These are phyloP conservation scores for Cyanoramphus novaezelandiae DNA, from an alignment of 2,113 vertebrate genomes.

Conservation along the genomic window DNA sequence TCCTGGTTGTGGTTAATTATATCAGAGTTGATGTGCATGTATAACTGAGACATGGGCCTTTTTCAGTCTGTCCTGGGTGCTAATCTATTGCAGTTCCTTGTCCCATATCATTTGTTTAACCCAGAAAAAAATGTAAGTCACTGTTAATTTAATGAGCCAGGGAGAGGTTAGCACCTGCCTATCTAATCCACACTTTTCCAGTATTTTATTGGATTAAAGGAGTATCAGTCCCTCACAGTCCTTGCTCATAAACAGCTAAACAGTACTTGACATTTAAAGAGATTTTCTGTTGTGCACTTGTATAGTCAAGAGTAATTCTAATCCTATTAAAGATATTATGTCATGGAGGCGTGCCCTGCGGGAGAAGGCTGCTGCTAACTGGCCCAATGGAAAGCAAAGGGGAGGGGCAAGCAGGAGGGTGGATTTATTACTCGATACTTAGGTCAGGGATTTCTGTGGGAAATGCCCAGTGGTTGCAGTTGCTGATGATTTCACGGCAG, in stretches of 20 bases:
- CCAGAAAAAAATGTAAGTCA: not conserved
- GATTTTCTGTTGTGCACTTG: slow-evolving; percentile 74
- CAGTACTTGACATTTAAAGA: slow-evolving; percentile 76
- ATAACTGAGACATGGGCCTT: not conserved
- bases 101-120: not conserved
- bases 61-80: not conserved
- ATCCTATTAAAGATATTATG: slow-evolving; percentile 83
- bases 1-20: not conserved
- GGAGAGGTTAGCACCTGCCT: not conserved
- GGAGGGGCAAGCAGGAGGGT: slow-evolving; percentile 66
- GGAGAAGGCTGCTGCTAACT: slow-evolving; percentile 68
- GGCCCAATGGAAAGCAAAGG: slow-evolving; percentile 67
- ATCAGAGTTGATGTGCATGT: not conserved
- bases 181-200: not conserved
- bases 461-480: slow-evolving; percentile 82
- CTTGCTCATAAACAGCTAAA: slow-evolving; percentile 30
- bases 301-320: slow-evolving; percentile 83
- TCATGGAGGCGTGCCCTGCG: slow-evolving; percentile 59
- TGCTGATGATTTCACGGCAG: slow-evolving; percentile 82
- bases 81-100: not conserved
- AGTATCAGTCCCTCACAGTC: not conserved
- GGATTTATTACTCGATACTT: slow-evolving; percentile 75
- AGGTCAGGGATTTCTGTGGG: slow-evolving; percentile 77
- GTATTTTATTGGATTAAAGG: not conserved
- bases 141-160: not conserved